Evolutionary conservation across 1,140 invertebrate genomes (phyloP), one percentile per base, ranked within the genome.

Genomic region (Aphaenogaster floridana): DNA sequence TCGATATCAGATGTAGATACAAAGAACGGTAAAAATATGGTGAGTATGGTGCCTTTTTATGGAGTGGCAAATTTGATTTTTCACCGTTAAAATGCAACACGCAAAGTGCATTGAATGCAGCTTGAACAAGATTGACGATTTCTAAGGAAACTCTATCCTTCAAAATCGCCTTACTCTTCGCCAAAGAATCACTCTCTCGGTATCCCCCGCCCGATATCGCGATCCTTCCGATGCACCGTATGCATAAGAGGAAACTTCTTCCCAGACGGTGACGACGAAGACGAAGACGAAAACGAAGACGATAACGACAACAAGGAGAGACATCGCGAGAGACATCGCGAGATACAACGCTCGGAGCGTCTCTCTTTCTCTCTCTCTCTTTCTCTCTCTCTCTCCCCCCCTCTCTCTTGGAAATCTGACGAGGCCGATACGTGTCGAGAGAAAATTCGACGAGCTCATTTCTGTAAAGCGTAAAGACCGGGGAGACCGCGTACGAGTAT

Each of bases 101-200:
- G 39, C 68, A 72, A 83, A 74, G 54, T 83, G 66, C 68, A 83
- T 72, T 72, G 68, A 83, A 54, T 83, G 68, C 42, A 83, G 21
- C 68, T 83, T 74, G 80, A 57, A 71, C 68, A 72, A 83, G 80
- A 83, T 83, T 42, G 68, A 83, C 52, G 68, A 83, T 83, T 71
- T 42, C 28, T 83, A 59, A 72, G 42, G 39, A 54, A 83, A 72
- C 52, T 83, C 66, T 72, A 83, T 83, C 68, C 21, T 11, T 83
- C 79, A 83, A 71, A 83, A 83, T 83, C 80, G 68, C 45, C 54
- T 83, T 83, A 83, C 52, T 83, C 68, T 61, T 74, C 17, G 52
- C 42, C 21, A 59, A 74, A 83, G 80, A 69, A 83, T 74, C 42
- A 61, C 68, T 39, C 11, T 69, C 28, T 3, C n/a, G 42, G 21